Conservation (phyloP, 1,140 invertebrate genomes). For the Venturia canescens region DNA sequence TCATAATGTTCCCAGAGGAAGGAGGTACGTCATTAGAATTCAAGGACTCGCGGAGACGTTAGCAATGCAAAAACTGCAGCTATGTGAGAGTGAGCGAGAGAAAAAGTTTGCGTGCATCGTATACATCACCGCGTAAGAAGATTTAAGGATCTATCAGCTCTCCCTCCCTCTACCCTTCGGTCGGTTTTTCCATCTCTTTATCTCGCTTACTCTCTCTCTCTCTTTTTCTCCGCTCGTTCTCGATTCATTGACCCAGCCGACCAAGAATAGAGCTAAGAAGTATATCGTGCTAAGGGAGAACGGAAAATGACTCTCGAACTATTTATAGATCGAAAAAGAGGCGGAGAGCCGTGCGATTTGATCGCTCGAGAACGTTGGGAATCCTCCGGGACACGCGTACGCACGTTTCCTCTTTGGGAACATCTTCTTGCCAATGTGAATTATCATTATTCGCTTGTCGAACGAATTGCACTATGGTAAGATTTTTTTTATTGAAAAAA, state of each 20-base stretch:
- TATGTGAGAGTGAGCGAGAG: constrained; percentile 24
- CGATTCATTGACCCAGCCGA: constrained; percentile 62
- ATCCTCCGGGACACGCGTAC: constrained; percentile 9
- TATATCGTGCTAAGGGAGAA: constrained; percentile 57
- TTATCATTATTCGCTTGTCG: not conserved
- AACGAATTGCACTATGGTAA: not conserved
- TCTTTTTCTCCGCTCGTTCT: constrained; percentile 52
- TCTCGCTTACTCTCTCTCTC: not conserved
- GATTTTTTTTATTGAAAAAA: not conserved
- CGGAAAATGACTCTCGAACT: constrained; percentile 58
- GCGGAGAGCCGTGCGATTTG: not conserved
- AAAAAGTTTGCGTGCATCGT: constrained; percentile 28
- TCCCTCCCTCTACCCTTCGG: not conserved
- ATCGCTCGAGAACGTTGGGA: constrained; percentile 14
- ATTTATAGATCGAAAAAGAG: constrained; percentile 61
- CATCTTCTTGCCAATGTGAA: not conserved
- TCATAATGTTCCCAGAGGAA: not conserved
- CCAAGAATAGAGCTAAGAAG: constrained; percentile 52
- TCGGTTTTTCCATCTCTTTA: not conserved
- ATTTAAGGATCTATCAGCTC: constrained; percentile 37
- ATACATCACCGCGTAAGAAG: constrained; percentile 33
- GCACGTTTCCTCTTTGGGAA: not conserved
- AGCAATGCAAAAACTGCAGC: not conserved
- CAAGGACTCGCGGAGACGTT: constrained; percentile 20
- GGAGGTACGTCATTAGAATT: constrained; percentile 19